Base-by-base conservation (phyloP, 2,797 vertebrate genomes). In the Alfaro cultratus region DNA sequence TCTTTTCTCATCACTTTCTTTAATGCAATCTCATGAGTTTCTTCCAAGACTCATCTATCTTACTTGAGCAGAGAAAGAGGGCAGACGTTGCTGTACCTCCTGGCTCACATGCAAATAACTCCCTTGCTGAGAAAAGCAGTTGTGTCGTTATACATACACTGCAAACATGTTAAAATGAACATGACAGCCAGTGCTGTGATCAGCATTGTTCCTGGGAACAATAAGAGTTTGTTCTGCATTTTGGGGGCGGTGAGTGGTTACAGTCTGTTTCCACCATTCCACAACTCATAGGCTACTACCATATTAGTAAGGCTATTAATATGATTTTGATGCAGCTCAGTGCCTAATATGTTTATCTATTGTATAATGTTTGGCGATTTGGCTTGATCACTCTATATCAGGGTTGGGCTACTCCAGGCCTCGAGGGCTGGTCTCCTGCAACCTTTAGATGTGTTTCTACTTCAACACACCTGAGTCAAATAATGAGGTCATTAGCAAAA, bases 1-100 rank as follows among this genome's bases (percentile, higher is more conserved):
- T 83, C 70, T 70, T 62, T 60, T 89, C 82, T 80, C 88, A 83
- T 91, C 83, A 85, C 77, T 81, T 85, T 57, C 31, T 68, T 79
- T 77, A 49, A 39, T 76, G 77, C n/a, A 53, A 34, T 80, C 80
- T 78, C 74, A 43, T 81, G 77, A 57, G 60, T 67, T 64, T 85
- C 82, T 73, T 84, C 26, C 43, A 68, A 81, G 77, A 81, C 74
- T 55, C 5, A 46, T 83, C 84, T 71, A 67, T 86, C 64, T 80
- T 67, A 41, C 57, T 53, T 13, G 0, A 75, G 57, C 72, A 78
- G 21, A 80, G 76, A 68, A 71, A 81, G 73, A 23, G 0, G 23
- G 13, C 41, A 9, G 26, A 23, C 36, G 26, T 15, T 11, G 60
- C 3, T 41, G 36, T 75, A 75, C 51, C 46, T 29, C 11, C 45